Conservation (phyloP, 2,797 vertebrate species). For the Bryconaethiops microstoma region DNA sequence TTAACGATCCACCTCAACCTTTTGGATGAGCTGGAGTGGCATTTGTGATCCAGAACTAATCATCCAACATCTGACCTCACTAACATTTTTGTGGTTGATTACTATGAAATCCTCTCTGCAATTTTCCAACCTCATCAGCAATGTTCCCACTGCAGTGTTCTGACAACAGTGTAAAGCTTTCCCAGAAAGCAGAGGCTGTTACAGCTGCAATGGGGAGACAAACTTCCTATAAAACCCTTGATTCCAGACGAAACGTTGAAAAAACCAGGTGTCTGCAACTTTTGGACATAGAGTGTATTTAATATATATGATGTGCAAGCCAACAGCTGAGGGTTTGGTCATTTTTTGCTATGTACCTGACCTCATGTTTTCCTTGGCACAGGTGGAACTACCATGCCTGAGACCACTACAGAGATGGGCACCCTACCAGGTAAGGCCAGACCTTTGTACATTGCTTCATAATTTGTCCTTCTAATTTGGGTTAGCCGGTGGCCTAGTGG, state of each 20-base stretch:
- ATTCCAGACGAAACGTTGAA: background rate
- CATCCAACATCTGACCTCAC: background rate
- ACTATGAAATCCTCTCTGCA: background rate
- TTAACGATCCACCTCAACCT: too few relatives aligned
- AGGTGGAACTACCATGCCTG: constrained; percentile 71
- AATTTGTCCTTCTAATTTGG: background rate
- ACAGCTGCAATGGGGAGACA: background rate
- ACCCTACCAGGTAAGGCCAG: constrained; percentile 71
- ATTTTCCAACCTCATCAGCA: background rate
- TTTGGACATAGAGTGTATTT: background rate
- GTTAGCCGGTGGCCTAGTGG: background rate
- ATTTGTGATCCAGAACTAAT: background rate
- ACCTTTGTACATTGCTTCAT: background rate
- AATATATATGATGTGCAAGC: too few relatives aligned
- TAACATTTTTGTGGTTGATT: background rate
- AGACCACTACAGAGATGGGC: constrained; percentile 72
- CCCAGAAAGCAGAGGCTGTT: too few relatives aligned
- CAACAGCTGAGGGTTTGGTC: background rate
- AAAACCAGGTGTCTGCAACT: background rate
- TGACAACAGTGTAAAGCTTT: too few relatives aligned
- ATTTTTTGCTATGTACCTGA: constrained; percentile 38
- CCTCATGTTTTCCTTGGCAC: constrained; percentile 46
- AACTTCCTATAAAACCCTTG: background rate
- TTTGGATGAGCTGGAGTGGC: background rate
- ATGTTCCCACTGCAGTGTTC: background rate